These are phyloP conservation scores for Heliopora coerulea DNA, from an alignment of 92 coral and sea anemone genomes.

Conservation along the genomic window DNA sequence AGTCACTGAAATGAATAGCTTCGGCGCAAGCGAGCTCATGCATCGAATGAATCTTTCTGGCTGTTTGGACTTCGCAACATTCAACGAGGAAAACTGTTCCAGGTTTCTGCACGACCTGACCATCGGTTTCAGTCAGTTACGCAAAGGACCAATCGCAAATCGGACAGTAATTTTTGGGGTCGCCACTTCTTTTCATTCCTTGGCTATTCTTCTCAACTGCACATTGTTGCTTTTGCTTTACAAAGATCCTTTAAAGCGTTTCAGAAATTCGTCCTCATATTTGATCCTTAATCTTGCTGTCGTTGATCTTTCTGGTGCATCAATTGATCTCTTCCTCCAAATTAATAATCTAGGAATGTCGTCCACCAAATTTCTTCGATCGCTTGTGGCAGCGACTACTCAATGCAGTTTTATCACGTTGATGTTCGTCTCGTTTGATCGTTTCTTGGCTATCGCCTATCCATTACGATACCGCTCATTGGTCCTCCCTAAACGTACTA, in stretches of 20 bases:
- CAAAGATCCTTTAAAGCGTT: constrained; percentile 32
- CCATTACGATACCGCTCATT: neutral
- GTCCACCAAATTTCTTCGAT: neutral
- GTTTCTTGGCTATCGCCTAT: constrained; percentile 13
- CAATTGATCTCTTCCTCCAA: constrained; percentile 6
- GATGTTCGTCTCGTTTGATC: constrained; percentile 16
- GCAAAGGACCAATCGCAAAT: too few relatives aligned
- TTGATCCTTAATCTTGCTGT: constrained; percentile 18
- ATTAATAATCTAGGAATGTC: neutral
- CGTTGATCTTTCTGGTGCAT: constrained; percentile 23
- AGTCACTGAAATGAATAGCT: too few relatives aligned
- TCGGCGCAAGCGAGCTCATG: too few relatives aligned
- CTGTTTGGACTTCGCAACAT: neutral
- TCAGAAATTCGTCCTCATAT: constrained; percentile 18
- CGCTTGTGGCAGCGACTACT: constrained; percentile 20
- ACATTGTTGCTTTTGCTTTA: constrained; percentile 19
- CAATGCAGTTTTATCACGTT: constrained; percentile 20
- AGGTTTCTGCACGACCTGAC: too few relatives aligned
- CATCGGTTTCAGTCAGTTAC: too few relatives aligned
- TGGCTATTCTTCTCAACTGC: constrained; percentile 24
- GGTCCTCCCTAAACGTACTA: neutral
- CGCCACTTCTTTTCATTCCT: constrained; percentile 4
- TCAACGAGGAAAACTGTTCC: neutral
- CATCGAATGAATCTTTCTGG: neutral
- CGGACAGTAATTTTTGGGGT: too few relatives aligned